Evolutionary conservation across 2,113 vertebrate species (phyloP), one percentile per base, ranked within the genome.

Genomic region (Genyomyrus donnyi): DNA sequence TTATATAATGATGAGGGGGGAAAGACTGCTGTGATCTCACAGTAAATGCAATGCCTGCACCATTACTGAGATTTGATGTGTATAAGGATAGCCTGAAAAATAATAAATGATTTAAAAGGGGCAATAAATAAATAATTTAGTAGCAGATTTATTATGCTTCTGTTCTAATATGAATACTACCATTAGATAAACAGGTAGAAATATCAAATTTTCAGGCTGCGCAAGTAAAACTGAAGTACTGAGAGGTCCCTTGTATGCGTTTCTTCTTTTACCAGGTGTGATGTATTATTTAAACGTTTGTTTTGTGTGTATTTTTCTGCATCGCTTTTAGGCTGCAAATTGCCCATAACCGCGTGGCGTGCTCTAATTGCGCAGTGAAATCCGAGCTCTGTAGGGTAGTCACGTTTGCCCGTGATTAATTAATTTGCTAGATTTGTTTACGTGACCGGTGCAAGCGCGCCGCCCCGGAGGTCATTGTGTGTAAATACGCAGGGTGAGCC

Each of bases 341-440:
- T 80, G 74, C 42, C 74, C 31, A 42, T 80, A 80, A 80, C 74
- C 74, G 74, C 19, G 70, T 19, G 74, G 31, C 15, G 35, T 80
- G 13, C 74, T 80, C 35, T 42, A 42, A 80, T 80, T 80, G 74
- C 15, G 74, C 74, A 42, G 74, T 80, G 74, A 80, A 80, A 80
- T 80, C 35, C 35, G 5, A 80, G 74, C 74, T 42, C 35, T 42
- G 74, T 80, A 19, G 74, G 74, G 17, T 42, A 80, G 74, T 80
- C 74, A 80, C 74, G 74, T 80, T 80, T 80, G 35, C 74, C 74
- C 17, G 74, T 80, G 74, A 80, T 80, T 80, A 80, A 80, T 80
- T 80, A 80, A 80, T 80, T 80, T 80, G 74, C 35, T 80, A 80
- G 74, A 80, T 80, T 80, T 80, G 74, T 80, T 80, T 80, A 80